Conservation (phyloP, 2,888 invertebrate species). For the Argyra leucocephala region DNA sequence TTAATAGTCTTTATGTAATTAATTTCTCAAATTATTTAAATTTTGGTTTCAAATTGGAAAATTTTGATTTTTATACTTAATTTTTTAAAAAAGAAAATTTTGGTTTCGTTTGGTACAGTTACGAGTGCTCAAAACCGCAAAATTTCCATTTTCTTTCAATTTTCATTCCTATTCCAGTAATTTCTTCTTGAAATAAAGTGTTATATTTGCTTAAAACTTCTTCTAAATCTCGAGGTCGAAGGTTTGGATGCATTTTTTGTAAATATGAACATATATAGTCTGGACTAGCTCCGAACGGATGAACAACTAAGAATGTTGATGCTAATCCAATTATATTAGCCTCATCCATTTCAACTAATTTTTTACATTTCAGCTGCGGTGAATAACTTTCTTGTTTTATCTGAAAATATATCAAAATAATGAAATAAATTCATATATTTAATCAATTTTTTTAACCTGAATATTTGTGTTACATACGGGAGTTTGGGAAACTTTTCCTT, state of each 20-base stretch:
- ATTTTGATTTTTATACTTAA: too few relatives aligned
- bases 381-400: background rate
- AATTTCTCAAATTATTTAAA: background rate
- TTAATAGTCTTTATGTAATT: background rate
- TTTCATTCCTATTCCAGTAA: slow-evolving; percentile 74
- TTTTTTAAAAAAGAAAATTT: too few relatives aligned
- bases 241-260: slow-evolving; percentile 60
- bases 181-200: slow-evolving; percentile 67
- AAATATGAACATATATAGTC: slow-evolving; percentile 88
- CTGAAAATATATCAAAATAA: background rate
- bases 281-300: slow-evolving; percentile 83
- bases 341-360: slow-evolving; percentile 38
- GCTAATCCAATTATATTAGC: slow-evolving; percentile 77
- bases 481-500: slow-evolving; percentile 17
- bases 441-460: slow-evolving; percentile 15
- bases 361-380: background rate
- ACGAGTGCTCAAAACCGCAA: slow-evolving; percentile 45
- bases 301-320: slow-evolving; percentile 76
- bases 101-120: background rate
- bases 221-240: slow-evolving; percentile 67
- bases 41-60: background rate
- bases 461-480: background rate
- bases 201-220: slow-evolving; percentile 66
- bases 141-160: slow-evolving; percentile 82
- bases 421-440: background rate